A percentile compares a stretch with the other conserved stretches of the same genome.
Conservation (phyloP, 2,888 invertebrate genomes). For the Nomada hirtipes region DNA sequence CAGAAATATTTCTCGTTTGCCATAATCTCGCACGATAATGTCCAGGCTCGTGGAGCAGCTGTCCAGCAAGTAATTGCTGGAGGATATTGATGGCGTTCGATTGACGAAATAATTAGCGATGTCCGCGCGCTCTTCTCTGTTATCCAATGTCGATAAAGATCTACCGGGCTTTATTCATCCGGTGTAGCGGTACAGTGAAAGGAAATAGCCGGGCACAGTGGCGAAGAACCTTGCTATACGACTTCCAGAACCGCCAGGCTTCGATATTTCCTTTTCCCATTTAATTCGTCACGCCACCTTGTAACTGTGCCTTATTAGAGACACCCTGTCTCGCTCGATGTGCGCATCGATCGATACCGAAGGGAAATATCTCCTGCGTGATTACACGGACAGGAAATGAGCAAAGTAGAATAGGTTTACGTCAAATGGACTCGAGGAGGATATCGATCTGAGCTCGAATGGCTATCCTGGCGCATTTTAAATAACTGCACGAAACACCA, state of each 20-base stretch:
- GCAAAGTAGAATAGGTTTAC: not conserved
- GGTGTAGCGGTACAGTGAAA: conserved; percentile 66
- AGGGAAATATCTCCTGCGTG: conserved; percentile 3
- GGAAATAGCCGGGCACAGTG: conserved; percentile 56
- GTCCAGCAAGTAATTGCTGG: conserved; percentile 34
- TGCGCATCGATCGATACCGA: not conserved
- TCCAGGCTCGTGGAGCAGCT: not conserved
- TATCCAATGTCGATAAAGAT: conserved; percentile 39
- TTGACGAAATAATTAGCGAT: conserved; percentile 53
- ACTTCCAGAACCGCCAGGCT: conserved; percentile 31
- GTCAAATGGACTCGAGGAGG: not conserved
- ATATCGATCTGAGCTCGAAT: not conserved
- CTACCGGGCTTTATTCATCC: conserved; percentile 60
- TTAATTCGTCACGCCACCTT: conserved; percentile 30
- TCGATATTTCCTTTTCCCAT: conserved; percentile 37
- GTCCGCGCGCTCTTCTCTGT: conserved; percentile 20
- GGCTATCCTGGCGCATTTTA: too few relatives aligned
- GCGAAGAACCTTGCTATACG: conserved; percentile 24
- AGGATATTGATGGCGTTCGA: conserved; percentile 36
- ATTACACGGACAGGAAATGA: conserved; percentile 30
- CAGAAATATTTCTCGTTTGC: not conserved
- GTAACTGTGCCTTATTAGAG: conserved; percentile 36
- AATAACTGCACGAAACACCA: too few relatives aligned
- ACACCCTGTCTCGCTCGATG: not conserved
- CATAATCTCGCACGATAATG: not conserved